Conservation (phyloP, 2,888 invertebrate species). For the Zhengitettix transpicula region DNA sequence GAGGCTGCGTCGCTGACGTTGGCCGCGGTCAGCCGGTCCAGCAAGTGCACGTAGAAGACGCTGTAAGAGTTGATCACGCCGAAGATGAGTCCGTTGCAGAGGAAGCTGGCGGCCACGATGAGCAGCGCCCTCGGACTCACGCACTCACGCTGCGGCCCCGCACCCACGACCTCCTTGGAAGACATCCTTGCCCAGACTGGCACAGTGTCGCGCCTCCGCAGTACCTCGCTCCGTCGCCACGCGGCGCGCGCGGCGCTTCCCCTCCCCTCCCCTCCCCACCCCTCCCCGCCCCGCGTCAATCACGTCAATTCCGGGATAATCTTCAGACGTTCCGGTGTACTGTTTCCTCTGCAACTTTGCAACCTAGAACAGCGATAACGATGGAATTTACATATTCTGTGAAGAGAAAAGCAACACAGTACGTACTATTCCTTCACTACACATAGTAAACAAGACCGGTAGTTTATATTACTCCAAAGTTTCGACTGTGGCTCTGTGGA, state of each 20-base stretch:
- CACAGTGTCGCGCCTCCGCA: not conserved
- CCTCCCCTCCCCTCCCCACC: too few species aligned
- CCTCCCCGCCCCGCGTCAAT: too few species aligned
- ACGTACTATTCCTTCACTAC: too few species aligned
- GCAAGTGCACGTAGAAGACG: conserved; percentile 55
- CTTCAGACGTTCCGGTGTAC: too few species aligned
- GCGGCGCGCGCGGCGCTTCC: not conserved
- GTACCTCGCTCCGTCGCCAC: not conserved
- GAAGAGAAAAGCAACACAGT: too few species aligned
- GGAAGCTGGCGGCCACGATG: conserved; percentile 68
- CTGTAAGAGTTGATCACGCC: conserved; percentile 83
- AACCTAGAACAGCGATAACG: too few species aligned
- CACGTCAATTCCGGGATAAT: too few species aligned
- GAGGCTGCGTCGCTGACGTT: conserved; percentile 56
- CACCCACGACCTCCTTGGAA: not conserved
- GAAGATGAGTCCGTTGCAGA: conserved; percentile 79
- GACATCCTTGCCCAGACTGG: not conserved
- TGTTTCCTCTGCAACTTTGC: too few species aligned
- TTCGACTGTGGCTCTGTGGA: too few species aligned
- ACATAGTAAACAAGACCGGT: too few species aligned
- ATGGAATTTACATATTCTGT: too few species aligned
- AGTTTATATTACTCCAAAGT: too few species aligned
- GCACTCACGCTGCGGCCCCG: not conserved
- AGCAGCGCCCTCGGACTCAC: conserved; percentile 54
- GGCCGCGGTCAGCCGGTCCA: conserved; percentile 40